Conservation (phyloP, 1,140 invertebrate genomes). For the Trichonephila clavipes region DNA sequence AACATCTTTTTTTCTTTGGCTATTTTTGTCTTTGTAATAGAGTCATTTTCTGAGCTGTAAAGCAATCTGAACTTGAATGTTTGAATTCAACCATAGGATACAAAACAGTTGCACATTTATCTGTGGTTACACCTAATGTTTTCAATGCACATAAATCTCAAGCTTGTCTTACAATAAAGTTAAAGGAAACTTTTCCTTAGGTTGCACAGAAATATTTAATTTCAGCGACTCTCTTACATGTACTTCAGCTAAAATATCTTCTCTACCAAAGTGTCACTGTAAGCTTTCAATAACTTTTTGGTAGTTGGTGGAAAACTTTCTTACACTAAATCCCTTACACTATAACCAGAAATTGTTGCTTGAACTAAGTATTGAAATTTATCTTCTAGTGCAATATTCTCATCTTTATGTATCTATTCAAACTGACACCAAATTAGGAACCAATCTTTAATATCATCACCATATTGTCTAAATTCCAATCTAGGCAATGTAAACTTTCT, state of each 20-base stretch:
- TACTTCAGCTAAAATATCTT: slow-evolving; percentile 75
- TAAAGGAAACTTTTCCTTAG: no score
- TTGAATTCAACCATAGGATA: background rate
- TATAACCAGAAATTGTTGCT: background rate
- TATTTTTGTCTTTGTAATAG: background rate
- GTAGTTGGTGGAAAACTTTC: slow-evolving; percentile 76
- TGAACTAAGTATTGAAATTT: slow-evolving; percentile 45
- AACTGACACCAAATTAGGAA: slow-evolving; percentile 42
- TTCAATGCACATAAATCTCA: no score
- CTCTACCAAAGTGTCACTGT: slow-evolving; percentile 71
- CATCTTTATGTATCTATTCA: background rate
- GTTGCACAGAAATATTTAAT: background rate
- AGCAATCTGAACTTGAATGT: background rate
- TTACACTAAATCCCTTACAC: slow-evolving; percentile 69
- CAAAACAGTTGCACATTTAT: no score
- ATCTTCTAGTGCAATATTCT: background rate
- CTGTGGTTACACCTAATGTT: no score
- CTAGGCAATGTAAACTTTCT: slow-evolving; percentile 38
- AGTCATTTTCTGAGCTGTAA: background rate
- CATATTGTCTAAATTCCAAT: slow-evolving; percentile 36
- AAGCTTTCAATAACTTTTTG: slow-evolving; percentile 72
- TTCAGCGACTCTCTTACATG: slow-evolving; percentile 71
- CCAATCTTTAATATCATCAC: slow-evolving; percentile 35
- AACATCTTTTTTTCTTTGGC: background rate
- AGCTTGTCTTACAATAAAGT: no score